Conservation (phyloP, 2,113 vertebrate genomes). For the Nesoenas mayeri region DNA sequence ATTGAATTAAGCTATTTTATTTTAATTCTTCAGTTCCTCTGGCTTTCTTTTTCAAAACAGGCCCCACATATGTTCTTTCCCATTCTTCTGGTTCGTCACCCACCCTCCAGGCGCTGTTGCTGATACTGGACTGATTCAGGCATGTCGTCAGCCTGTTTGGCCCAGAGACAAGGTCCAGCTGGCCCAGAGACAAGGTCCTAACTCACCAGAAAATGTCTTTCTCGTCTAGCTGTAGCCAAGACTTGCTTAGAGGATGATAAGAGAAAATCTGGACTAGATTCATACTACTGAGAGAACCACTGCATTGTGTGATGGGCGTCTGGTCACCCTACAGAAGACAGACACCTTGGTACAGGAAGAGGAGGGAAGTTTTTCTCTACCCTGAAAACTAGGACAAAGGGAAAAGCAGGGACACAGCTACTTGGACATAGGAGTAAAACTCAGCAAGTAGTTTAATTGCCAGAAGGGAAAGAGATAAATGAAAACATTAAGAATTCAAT, state of each 20-base stretch:
- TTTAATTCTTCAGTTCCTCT: not conserved
- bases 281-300: not conserved
- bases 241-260: not conserved
- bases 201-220: not conserved
- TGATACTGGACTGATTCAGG: not conserved
- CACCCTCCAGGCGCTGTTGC: not conserved
- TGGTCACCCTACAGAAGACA: not conserved
- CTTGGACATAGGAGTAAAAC: not conserved
- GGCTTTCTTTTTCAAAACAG: not conserved
- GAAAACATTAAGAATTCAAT: not conserved
- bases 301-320: not conserved
- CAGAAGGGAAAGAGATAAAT: not conserved
- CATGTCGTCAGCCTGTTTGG: not conserved
- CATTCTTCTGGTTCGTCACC: not conserved
- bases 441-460: not conserved
- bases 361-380: not conserved
- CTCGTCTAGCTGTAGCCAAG: not conserved
- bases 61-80: not conserved
- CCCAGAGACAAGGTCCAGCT: not conserved
- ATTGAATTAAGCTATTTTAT: not conserved
- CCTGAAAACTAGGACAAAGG: not conserved
- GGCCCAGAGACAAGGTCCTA: not conserved
- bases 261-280: not conserved
- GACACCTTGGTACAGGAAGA: fast-evolving
- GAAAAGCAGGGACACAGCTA: not conserved